Evolutionary conservation across 1,140 invertebrate species (phyloP).

Genomic region (Protaetia brevitarsis): DNA sequence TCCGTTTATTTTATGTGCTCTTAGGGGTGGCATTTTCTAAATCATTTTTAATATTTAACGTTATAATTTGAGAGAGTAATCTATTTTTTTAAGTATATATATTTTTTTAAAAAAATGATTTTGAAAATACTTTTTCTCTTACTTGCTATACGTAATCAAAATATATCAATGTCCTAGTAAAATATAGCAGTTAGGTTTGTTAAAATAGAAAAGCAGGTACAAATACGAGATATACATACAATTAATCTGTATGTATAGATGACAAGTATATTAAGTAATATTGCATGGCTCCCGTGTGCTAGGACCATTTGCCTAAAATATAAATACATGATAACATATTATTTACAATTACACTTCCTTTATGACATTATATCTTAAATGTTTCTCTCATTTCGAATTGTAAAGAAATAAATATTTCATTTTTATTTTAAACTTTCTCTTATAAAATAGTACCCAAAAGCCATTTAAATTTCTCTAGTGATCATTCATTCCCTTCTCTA

Average conservation of each 20-base stretch:
- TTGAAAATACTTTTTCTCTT: constrained; percentile 31
- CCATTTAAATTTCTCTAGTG: no score
- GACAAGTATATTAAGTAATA: constrained; percentile 29
- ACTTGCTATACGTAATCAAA: constrained; percentile 19
- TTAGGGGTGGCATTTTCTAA: constrained; percentile 19
- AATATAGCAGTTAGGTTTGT: constrained; percentile 27
- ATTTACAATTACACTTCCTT: constrained; percentile 28
- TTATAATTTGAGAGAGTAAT: constrained; percentile 12
- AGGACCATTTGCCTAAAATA: constrained; percentile 35
- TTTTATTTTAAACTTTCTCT: no score
- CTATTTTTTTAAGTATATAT: background rate
- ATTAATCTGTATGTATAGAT: constrained; percentile 26
- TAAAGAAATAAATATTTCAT: no score
- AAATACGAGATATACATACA: constrained; percentile 33
- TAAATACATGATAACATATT: constrained; percentile 27
- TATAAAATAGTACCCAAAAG: no score
- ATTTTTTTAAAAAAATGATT: constrained; percentile 29
- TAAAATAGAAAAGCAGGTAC: constrained; percentile 39
- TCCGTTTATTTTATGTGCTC: background rate
- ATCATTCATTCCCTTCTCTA: no score
- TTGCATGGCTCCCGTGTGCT: constrained; percentile 36
- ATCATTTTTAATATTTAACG: constrained; percentile 21
- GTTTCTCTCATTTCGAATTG: no score
- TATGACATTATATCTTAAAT: constrained; percentile 26
- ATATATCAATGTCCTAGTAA: constrained; percentile 24